Base-by-base conservation (phyloP, 2,797 vertebrate species). In the Alca torda region DNA sequence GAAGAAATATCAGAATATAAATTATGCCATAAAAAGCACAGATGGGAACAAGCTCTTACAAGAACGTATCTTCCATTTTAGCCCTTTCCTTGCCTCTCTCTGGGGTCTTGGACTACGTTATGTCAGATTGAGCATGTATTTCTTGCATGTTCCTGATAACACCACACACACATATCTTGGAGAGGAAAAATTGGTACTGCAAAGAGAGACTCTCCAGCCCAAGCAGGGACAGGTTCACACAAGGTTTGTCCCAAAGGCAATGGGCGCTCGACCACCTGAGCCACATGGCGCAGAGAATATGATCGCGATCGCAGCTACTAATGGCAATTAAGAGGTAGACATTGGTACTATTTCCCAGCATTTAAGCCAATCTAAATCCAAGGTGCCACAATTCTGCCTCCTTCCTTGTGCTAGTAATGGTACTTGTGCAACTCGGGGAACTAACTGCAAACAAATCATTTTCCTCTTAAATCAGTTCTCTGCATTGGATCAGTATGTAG, bases 1-100 rank as follows among this genome's bases (percentile, higher is more conserved):
- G 39, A 88, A 93, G 39, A 88, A 77, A 68, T 56, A 84, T 3
- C 48, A 63, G 24, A 84, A 80, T 51, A 87, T 43, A 77, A 87
- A 80, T 67, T 16, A 74, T 51, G 51, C 3, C 35, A n/a, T 23
- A 19, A 6, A 63, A 76, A 88, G 72, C 78, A 90, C 46, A 93
- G 82, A 80, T 46, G 68, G 59, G 16, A 79, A 16, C 6, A 81
- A 91, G n/a, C 35, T 87, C 87, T 90, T 53, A 74, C 6, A 54
- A 45, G 53, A 89, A 45, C 0, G 0, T 23, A 4, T 30, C 11
- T 75, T 56, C n/a, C 35, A 45, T 89, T 92, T 78, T 19, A 84
- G 61, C 48, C 73, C 35, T 53, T 33, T 91, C 16, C 53, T 30
- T 18, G 28, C 30, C 17, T 26, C 33, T 41, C 39, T 77, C 57